These are phyloP conservation scores for Amazona finschi DNA, from an alignment of 2,797 vertebrate genomes.

Conservation along the genomic window DNA sequence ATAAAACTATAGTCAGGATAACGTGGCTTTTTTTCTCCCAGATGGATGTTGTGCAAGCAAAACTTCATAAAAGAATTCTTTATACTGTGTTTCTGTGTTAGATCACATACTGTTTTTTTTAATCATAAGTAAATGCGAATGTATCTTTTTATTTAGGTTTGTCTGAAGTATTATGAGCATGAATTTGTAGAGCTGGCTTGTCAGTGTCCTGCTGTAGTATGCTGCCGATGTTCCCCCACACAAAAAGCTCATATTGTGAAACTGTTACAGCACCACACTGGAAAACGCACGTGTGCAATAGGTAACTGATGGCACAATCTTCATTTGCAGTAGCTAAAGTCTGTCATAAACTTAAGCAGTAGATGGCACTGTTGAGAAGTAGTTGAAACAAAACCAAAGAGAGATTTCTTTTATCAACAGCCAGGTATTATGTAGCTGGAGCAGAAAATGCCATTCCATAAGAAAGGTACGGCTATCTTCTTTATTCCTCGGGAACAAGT, in stretches of 20 bases:
- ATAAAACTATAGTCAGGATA: not conserved
- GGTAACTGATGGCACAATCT: slow-evolving; percentile 74
- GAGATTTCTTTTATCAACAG: not conserved
- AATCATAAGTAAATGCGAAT: not conserved
- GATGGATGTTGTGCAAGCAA: not conserved
- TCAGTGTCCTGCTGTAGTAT: slow-evolving; percentile 95
- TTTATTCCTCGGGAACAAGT: not conserved
- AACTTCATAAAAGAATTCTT: not conserved
- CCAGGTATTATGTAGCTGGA: not conserved
- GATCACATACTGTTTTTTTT: not conserved
- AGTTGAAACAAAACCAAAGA: not conserved
- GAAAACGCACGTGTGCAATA: slow-evolving; percentile 91
- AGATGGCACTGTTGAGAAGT: not conserved
- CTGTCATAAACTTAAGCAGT: not conserved
- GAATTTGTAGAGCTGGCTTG: slow-evolving; percentile 96
- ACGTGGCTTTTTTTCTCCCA: not conserved
- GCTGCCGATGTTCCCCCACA: slow-evolving; percentile 95
- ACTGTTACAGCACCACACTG: slow-evolving; percentile 89
- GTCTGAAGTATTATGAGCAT: slow-evolving; percentile 93
- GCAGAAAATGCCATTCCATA: not conserved
- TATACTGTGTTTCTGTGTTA: not conserved
- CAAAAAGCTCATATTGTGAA: slow-evolving; percentile 94
- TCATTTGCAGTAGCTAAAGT: not conserved
- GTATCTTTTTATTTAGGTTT: slow-evolving; percentile 74
- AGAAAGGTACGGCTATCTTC: not conserved